phyloP scores from a whole-genome alignment of 2,113 vertebrate genomes.

The Forbesichthys papilliferus region DNA sequence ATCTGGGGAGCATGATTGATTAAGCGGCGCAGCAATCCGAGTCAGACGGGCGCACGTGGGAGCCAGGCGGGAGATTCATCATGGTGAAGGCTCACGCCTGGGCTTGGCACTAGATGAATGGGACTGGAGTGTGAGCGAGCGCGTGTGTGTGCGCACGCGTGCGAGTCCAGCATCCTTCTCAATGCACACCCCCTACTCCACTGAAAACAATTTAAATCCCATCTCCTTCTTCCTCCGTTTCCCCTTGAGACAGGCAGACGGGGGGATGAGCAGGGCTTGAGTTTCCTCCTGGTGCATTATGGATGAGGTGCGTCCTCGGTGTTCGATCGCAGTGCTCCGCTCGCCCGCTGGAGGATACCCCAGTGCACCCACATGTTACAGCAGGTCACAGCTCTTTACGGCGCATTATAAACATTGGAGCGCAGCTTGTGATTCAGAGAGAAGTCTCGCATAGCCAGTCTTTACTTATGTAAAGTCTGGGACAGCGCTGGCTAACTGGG shows the following conservation, averaged over 20 bases:
- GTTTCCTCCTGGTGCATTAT: slow-evolving; percentile 67
- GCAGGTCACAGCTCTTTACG: no score
- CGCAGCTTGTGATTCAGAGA: no score
- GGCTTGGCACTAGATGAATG: slow-evolving; percentile 66
- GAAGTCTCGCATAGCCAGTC: no score
- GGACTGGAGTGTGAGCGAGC: background rate
- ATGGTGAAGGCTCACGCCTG: slow-evolving; percentile 66
- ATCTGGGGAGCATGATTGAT: slow-evolving; percentile 65
- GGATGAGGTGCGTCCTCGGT: slow-evolving; percentile 46
- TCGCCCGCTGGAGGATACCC: slow-evolving; percentile 29
- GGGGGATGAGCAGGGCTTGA: slow-evolving; percentile 44
- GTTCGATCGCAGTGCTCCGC: slow-evolving; percentile 40
- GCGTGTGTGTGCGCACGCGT: background rate
- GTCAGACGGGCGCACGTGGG: slow-evolving; percentile 63
- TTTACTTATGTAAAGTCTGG: no score
- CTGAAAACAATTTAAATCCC: background rate
- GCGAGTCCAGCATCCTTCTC: background rate
- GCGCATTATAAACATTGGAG: no score
- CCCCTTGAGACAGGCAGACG: background rate
- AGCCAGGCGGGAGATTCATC: slow-evolving; percentile 64
- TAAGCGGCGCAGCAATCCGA: slow-evolving; percentile 55
- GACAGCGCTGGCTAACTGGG: no score
- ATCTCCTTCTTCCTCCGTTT: background rate
- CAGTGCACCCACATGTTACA: slow-evolving; percentile 25
- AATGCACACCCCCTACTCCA: background rate